Conservation (phyloP, 2,888 invertebrate genomes). For the Ornithoptera priamus region DNA sequence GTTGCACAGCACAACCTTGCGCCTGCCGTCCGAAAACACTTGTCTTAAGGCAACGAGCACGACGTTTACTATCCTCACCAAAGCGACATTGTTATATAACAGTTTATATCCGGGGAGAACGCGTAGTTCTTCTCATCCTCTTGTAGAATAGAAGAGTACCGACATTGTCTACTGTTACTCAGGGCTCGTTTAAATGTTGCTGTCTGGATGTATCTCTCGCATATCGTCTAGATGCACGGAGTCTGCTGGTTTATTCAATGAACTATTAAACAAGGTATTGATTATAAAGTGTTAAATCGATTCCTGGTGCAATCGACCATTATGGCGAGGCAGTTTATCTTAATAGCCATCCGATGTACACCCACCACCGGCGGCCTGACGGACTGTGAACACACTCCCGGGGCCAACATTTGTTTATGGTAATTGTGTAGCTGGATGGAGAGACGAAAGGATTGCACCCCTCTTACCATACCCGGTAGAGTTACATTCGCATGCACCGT, state of each 20-base stretch:
- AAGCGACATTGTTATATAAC: no score
- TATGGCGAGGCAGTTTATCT: constrained; percentile 20
- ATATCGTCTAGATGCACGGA: no score
- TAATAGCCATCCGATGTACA: constrained; percentile 24
- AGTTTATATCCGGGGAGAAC: no score
- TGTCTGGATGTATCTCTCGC: no score
- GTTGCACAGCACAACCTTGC: no score
- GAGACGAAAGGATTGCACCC: neutral
- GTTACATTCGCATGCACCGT: constrained; percentile 1
- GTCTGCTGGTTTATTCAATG: neutral
- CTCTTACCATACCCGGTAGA: neutral
- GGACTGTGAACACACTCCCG: constrained; percentile 22
- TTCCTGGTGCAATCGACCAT: constrained; percentile 5
- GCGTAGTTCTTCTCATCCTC: no score
- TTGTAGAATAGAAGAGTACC: no score
- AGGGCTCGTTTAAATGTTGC: no score
- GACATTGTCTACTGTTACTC: no score
- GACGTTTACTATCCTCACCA: no score
- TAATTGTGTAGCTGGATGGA: constrained; percentile 7
- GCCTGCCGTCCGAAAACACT: no score
- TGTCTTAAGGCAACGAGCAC: no score
- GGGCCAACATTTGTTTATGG: constrained; percentile 24
- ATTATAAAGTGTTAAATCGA: constrained; percentile 26
- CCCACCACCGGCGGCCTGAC: constrained; percentile 15
- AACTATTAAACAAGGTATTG: constrained; percentile 10